Evolutionary conservation across 2,797 vertebrate species (phyloP), one percentile per base, ranked within the genome.

Genomic region (Oophaga sylvatica): DNA sequence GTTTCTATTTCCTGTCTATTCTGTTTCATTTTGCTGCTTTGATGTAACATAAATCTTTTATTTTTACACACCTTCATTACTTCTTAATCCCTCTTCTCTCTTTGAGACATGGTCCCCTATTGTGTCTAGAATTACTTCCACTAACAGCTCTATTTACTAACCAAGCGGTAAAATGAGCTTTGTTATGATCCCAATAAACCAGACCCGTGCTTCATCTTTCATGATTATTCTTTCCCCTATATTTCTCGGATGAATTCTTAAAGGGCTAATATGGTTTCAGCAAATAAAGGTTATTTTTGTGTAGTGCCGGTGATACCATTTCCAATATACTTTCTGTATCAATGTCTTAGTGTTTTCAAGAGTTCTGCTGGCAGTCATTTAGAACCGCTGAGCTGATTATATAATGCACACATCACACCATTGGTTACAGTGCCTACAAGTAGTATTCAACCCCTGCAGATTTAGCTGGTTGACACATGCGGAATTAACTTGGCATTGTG

Each of bases 111-210:
- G 31, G 78, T 31, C 78, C 57, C 78, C 78, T 80, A 80, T 80
- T 80, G 78, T 80, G 78, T 20, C 8, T 62, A 59, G 59, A 80
- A 80, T 80, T 80, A 29, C 78, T 59, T 80, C 78, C 78, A 35
- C 78, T 59, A 80, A 80, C 78, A 53, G 59, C 78, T 80, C 78
- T 80, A 80, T 80, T 80, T 80, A 80, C 78, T 80, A 79, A 35
- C 26, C 78, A 80, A 59, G 78, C 59, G 59, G 78, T 80, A 80
- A 60, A 59, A 62, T 80, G 56, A 80, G 78, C 62, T 80, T 80
- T 31, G 78, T 80, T 62, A 80, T 80, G 26, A 62, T 62, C 78
- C 57, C 56, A 80, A 80, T 48, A 81, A 81, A 81, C 26, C 15
- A 82, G 9, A 75, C 10, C 45, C 41, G 48, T 53, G 71, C 41